Evolutionary conservation across 2,113 vertebrate genomes (phyloP), one percentile per base, ranked within the genome.

Genomic region (Dromas ardeola): DNA sequence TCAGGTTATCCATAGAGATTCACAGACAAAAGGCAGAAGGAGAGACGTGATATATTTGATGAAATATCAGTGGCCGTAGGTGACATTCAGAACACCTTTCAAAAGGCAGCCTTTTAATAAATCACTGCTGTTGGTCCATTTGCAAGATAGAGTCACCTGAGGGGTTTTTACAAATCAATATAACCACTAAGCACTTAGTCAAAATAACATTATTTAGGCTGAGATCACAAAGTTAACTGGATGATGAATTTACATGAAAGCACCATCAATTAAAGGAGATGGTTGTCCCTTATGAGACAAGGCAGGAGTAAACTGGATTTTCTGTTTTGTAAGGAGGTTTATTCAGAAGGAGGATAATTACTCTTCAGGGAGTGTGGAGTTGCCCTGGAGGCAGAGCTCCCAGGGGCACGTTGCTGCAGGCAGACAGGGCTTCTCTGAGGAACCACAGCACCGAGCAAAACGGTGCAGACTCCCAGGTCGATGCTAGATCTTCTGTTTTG

Each of bases 131-230:
- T 92, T 62, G 85, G 96, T 97, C 81, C 94, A 94, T 86, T 96
- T 95, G 70, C 74, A 93, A 95, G 88, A 96, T 7, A 56, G 93
- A 96, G 91, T 59, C 52, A 94, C 86, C 91, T 84, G 94, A 95
- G 81, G 81, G 74, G 36, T 21, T 96, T 89, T 80, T 82, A 78
- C 79, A 88, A 97, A 98, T 98, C 97, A 96, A 97, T 95, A 91
- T 49, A 95, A 76, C 50, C 65, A 67, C 56, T 56, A 92, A 93
- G 81, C 92, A 94, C 89, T 97, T 87, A 94, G 76, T 96, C 92
- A 93, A 96, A 97, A 92, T 86, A 96, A 90, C 81, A 91, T 95
- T 78, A 89, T 93, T 91, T 93, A 87, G 94, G 50, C 85, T 95
- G 74, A 97, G 90, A 94, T 95, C 95, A 95, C 90, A 81, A 96